phyloP scores from a whole-genome alignment of 1,140 invertebrate species.

The Drosophila fuyamai region DNA sequence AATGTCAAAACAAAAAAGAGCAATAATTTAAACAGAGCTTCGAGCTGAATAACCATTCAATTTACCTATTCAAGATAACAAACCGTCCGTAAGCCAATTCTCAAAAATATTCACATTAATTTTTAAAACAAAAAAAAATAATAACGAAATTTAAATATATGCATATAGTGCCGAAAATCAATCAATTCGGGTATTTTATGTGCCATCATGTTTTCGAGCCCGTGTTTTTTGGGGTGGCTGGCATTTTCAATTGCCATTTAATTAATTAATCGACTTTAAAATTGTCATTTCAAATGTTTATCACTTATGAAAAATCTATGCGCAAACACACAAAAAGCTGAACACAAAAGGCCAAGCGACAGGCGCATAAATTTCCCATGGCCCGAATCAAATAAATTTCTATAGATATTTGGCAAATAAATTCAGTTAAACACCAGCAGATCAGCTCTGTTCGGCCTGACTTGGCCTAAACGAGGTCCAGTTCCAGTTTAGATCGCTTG shows the following conservation, averaged over 20 bases:
- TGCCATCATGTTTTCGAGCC: constrained; percentile 26
- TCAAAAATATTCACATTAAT: constrained; percentile 63
- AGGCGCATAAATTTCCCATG: constrained; percentile 61
- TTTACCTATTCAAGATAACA: constrained; percentile 39
- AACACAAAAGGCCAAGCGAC: constrained; percentile 55
- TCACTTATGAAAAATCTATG: constrained; percentile 80
- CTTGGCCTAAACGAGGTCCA: constrained; percentile 40
- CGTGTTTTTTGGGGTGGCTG: constrained; percentile 35
- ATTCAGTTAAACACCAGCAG: constrained; percentile 65
- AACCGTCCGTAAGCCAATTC: constrained; percentile 45
- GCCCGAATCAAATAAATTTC: constrained; percentile 63
- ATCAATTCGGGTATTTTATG: constrained; percentile 74
- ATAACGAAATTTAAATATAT: constrained; percentile 19
- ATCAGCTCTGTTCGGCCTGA: constrained; percentile 1
- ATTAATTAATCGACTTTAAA: constrained; percentile 81
- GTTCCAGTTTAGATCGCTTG: constrained; percentile 65
- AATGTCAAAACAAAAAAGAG: constrained; percentile 26
- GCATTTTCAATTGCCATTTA: constrained; percentile 76
- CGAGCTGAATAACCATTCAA: constrained; percentile 20
- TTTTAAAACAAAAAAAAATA: constrained; percentile 35
- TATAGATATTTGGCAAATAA: constrained; percentile 76
- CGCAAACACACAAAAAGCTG: constrained; percentile 48
- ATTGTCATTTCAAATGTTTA: constrained; percentile 72
- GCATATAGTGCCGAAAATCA: constrained; percentile 51
- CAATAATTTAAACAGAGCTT: constrained; percentile 20